Conservation (phyloP, 2,888 invertebrate species). For the Scaptomyza polygonia region DNA sequence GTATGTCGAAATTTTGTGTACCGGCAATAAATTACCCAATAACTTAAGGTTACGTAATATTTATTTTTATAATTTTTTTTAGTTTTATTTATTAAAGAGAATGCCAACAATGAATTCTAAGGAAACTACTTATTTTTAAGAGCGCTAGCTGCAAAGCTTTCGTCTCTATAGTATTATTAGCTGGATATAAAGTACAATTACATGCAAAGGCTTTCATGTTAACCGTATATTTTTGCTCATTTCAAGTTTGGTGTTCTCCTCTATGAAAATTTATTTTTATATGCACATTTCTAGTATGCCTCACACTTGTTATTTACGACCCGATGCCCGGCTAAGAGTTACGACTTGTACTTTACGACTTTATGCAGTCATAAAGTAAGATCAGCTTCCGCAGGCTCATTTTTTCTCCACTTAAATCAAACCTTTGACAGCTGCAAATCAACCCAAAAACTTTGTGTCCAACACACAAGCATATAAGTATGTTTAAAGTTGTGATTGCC, state of each 20-base stretch:
- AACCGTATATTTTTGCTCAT: background rate
- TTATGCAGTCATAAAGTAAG: constrained; percentile 26
- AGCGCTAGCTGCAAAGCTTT: too few species aligned
- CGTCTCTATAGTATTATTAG: background rate
- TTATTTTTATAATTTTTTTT: too few species aligned
- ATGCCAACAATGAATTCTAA: too few species aligned
- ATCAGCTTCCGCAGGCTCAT: constrained; percentile 10
- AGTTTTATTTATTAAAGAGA: too few species aligned
- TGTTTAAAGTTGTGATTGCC: constrained; percentile 22
- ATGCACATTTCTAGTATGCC: constrained; percentile 2
- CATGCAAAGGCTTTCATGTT: too few species aligned
- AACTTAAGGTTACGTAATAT: too few species aligned
- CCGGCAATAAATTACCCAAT: too few species aligned
- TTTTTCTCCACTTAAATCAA: background rate
- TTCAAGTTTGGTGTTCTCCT: background rate
- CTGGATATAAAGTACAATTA: background rate
- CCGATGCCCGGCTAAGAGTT: constrained; percentile 8
- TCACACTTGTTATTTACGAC: constrained; percentile 34
- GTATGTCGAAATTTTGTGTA: background rate
- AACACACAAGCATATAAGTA: constrained; percentile 16
- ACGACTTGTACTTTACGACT: constrained; percentile 34
- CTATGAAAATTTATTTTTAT: constrained; percentile 10
- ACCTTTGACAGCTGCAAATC: constrained; percentile 18
- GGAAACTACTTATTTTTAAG: too few species aligned
- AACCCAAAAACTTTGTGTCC: constrained; percentile 25